Evolutionary conservation across 2,888 invertebrate species (phyloP), one percentile per base, ranked within the genome.

Genomic region (Lochmaea capreae): DNA sequence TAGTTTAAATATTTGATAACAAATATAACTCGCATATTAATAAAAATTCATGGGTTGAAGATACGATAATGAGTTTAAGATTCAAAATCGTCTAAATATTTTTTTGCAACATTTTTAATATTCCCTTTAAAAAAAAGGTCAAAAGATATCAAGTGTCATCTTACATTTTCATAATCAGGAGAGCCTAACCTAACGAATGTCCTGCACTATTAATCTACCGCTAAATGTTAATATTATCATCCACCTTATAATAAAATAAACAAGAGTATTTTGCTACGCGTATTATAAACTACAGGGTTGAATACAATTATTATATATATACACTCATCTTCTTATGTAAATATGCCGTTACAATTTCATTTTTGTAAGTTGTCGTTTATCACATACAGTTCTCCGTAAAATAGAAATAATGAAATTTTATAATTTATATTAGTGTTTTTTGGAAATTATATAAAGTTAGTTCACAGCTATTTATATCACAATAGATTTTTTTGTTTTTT

Each of bases 361-460:
- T 26, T 26, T 26, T 26, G 26, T 33, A 33, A 33, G 33, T 8
- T 33, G 58, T 58, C 22, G 16, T 58, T 26, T 9, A 33, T 33
- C 26, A 61, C 14, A 1, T 26, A 14, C 33, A 57, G 57, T 61
- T 61, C 5, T 61, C 59, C 18, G 59, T 11, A 14, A 61, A 61
- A 33, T 61, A 61, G n/a, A 26, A 33, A 33, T 33, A 5, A 39
- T 61, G 22, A n/a, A 26, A 33, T 6, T 14, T 61, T 61, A 61
- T 61, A 61, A 61, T 26, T 61, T 61, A 61, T 61, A 61, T 33
- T 61, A 61, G 59, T 61, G 59, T 61, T 61, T 33, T 26, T 26
- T 61, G 59, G 33, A 61, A 33, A 22, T 39, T 61, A 61, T 61
- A 61, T 61, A 61, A 61, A 61, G 59, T 22, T 61, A 61, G 14